A percentile compares a stretch with the other conserved stretches of the same genome.
Conservation (phyloP, 2,888 invertebrate genomes). For the Eupithecia dodoneata region DNA sequence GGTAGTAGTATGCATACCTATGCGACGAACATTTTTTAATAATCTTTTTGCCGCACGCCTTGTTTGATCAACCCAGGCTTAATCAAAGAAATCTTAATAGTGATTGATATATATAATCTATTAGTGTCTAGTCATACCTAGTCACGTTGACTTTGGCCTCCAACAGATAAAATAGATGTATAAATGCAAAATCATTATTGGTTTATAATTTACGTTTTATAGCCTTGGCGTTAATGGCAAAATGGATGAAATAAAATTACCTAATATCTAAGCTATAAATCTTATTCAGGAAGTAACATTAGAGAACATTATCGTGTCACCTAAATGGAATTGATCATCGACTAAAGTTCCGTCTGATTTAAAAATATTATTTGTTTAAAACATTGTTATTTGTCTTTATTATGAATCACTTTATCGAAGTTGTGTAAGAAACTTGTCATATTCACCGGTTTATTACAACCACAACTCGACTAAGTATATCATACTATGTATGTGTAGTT, state of each 20-base stretch:
- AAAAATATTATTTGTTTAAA: slow-evolving; percentile 2
- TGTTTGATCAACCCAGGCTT: neutral
- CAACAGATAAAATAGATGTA: slow-evolving; percentile 5
- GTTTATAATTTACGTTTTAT: slow-evolving; percentile 26
- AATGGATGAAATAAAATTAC: slow-evolving; percentile 22
- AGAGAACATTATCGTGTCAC: slow-evolving; percentile 22
- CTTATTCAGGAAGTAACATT: slow-evolving; percentile 32
- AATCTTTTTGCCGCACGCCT: neutral
- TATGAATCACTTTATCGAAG: slow-evolving; percentile 2
- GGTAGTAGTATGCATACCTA: neutral
- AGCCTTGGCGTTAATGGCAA: slow-evolving; percentile 25
- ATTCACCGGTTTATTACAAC: neutral
- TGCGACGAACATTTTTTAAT: neutral
- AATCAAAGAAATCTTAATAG: neutral
- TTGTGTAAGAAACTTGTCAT: neutral
- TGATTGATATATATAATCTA: neutral
- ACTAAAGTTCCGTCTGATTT: slow-evolving; percentile 9
- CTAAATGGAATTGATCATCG: slow-evolving; percentile 21
- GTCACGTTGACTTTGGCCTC: slow-evolving; percentile 18
- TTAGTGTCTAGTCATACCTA: slow-evolving; percentile 7
- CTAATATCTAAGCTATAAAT: slow-evolving; percentile 29
- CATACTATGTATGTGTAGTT: neutral
- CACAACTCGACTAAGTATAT: slow-evolving; percentile 13
- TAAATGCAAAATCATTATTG: slow-evolving; percentile 26
- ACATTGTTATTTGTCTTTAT: slow-evolving; percentile 4